Evolutionary conservation across 2,888 invertebrate species (phyloP).

Genomic region (Syrphus vitripennis): DNA sequence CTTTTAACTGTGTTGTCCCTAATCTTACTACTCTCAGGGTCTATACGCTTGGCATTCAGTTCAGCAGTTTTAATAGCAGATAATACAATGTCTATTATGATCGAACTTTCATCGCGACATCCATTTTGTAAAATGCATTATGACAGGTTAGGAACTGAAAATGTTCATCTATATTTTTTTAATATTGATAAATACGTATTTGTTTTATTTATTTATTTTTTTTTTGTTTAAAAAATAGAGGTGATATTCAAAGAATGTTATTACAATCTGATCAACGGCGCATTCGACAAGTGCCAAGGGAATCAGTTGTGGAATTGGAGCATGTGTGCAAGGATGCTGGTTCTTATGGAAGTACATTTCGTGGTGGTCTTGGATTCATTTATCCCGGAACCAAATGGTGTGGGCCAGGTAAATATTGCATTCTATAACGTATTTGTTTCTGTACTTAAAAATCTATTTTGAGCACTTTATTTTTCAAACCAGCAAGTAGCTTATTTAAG

Average conservation of each 20-base stretch:
- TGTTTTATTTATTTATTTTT: conserved; percentile 23
- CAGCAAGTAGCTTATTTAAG: neutral
- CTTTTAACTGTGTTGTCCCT: conserved; percentile 11
- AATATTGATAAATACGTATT: too few relatives aligned
- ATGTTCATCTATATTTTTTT: too few relatives aligned
- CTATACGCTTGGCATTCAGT: conserved; percentile 56
- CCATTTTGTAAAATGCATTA: conserved; percentile 85
- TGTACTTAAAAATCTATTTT: too few relatives aligned
- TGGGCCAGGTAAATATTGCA: conserved; percentile 83
- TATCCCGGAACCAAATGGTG: conserved; percentile 91
- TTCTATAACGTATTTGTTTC: too few relatives aligned
- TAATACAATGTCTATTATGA: conserved; percentile 85
- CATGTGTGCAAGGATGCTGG: conserved; percentile 82
- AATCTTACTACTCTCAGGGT: conserved; percentile 38
- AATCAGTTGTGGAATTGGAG: conserved; percentile 83
- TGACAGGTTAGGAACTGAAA: conserved; percentile 82
- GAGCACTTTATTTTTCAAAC: neutral
- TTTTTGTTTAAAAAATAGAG: conserved; percentile 77
- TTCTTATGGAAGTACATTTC: conserved; percentile 79
- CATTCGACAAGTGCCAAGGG: conserved; percentile 84
- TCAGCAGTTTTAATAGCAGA: conserved; percentile 84
- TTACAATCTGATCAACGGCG: conserved; percentile 83
- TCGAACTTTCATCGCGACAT: conserved; percentile 83
- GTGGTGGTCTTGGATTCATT: conserved; percentile 82
- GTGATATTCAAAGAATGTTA: conserved; percentile 84